Conservation (phyloP, 2,888 invertebrate species). For the Drosophila basisetae region DNA sequence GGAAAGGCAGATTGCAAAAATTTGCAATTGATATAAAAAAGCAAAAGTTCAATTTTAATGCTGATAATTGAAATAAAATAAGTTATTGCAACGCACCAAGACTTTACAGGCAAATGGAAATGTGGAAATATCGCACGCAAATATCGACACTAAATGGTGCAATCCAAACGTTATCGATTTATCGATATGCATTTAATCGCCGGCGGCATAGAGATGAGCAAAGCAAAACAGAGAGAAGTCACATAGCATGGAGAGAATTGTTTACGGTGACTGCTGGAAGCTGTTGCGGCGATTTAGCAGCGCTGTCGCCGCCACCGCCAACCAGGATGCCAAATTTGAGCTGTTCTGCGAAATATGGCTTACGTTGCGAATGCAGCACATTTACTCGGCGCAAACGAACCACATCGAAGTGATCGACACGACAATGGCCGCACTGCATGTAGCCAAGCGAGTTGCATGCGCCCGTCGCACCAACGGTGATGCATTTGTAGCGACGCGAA, state of each 20-base stretch:
- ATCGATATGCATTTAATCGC: background rate
- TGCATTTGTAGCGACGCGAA: conserved; percentile 30
- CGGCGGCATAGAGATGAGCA: background rate
- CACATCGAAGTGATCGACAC: conserved; percentile 76
- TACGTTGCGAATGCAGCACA: conserved; percentile 69
- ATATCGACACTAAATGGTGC: background rate
- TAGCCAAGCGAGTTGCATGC: conserved; percentile 71
- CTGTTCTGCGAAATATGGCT: conserved; percentile 78
- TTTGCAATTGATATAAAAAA: background rate
- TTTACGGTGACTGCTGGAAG: conserved; percentile 62
- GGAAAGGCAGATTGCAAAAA: background rate
- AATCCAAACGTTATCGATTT: background rate
- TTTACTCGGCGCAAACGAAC: conserved; percentile 75
- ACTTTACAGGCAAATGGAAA: background rate
- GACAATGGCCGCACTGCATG: conserved; percentile 71
- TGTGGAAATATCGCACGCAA: background rate
- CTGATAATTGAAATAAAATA: background rate
- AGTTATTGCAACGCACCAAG: background rate
- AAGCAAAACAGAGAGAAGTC: background rate
- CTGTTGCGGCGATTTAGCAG: conserved; percentile 48
- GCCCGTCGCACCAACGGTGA: conserved; percentile 47
- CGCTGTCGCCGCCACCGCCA: conserved; percentile 13
- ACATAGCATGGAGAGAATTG: conserved; percentile 46
- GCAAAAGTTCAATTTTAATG: background rate
- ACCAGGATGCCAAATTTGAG: conserved; percentile 58